Evolutionary conservation across 2,113 vertebrate genomes (phyloP).

Genomic region (Lophura nycthemera): DNA sequence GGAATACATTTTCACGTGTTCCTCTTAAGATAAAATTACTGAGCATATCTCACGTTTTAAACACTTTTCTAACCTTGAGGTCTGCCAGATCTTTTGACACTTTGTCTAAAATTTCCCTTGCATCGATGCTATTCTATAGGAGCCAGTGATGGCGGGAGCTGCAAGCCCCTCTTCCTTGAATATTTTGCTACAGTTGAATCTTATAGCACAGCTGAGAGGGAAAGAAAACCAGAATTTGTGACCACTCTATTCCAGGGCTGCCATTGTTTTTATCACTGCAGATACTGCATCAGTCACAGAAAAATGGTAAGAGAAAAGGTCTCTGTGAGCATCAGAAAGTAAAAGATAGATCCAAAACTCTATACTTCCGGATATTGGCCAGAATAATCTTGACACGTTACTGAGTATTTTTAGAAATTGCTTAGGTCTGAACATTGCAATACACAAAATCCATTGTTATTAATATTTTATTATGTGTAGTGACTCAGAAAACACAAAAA

Average conservation of each 20-base stretch:
- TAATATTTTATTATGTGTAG: neutral
- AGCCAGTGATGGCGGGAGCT: neutral
- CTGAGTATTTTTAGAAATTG: constrained; percentile 30
- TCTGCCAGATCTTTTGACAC: neutral
- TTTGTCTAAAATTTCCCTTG: neutral
- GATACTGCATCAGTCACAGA: neutral
- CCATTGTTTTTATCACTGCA: neutral
- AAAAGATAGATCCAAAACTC: neutral
- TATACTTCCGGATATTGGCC: neutral
- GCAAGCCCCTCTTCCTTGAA: neutral
- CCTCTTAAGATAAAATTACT: neutral
- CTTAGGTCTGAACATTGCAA: neutral
- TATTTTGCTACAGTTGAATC: neutral
- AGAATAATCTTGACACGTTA: neutral
- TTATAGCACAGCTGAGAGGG: neutral
- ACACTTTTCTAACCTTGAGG: neutral
- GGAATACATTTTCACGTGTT: neutral
- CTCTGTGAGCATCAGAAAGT: neutral
- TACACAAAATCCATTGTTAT: constrained; percentile 23
- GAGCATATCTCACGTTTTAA: neutral
- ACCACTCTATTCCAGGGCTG: neutral
- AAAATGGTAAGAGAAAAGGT: neutral
- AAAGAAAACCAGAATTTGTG: neutral
- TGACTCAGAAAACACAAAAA: constrained; percentile 25
- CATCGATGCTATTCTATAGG: neutral